phyloP scores from a whole-genome alignment of 2,888 invertebrate genomes.

The Mesochorus sp. region DNA sequence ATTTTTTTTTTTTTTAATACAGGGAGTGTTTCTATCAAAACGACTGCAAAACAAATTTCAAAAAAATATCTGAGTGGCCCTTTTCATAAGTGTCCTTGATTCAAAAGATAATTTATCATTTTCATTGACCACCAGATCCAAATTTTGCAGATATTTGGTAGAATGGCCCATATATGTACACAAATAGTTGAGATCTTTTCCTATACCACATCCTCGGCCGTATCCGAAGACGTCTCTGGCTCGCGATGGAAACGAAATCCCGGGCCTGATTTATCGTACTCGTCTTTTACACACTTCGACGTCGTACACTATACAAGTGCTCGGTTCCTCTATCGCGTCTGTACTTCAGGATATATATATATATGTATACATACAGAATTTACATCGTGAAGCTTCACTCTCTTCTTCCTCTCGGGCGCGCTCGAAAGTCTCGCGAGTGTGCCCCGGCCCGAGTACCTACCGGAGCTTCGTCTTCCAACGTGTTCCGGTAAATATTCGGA shows the following conservation, averaged over 20 bases:
- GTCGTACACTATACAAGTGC: conserved; percentile 19
- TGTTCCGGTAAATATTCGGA: conserved; percentile 66
- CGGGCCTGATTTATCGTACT: conserved; percentile 53
- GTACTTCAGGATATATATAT: too few species aligned
- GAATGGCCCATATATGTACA: neutral
- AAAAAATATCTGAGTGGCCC: too few species aligned
- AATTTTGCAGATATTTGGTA: neutral
- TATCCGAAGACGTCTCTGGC: conserved; percentile 37
- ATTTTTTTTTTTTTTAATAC: too few species aligned
- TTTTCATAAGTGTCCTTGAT: too few species aligned
- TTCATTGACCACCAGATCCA: conserved; percentile 32
- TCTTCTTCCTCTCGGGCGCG: conserved; percentile 23
- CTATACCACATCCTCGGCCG: conserved; percentile 3
- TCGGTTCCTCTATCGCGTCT: neutral
- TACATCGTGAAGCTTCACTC: neutral
- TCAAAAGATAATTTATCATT: too few species aligned
- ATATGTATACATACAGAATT: neutral
- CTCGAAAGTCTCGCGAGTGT: conserved; percentile 37
- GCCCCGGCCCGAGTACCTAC: conserved; percentile 38
- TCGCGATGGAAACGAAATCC: conserved; percentile 51
- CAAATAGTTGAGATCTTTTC: conserved; percentile 17
- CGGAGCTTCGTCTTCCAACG: conserved; percentile 43
- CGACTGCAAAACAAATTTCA: too few species aligned
- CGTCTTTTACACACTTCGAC: conserved; percentile 25
- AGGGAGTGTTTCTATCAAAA: too few species aligned